Base-by-base conservation (phyloP, 2,797 vertebrate species). In the Sebastes diaconus region DNA sequence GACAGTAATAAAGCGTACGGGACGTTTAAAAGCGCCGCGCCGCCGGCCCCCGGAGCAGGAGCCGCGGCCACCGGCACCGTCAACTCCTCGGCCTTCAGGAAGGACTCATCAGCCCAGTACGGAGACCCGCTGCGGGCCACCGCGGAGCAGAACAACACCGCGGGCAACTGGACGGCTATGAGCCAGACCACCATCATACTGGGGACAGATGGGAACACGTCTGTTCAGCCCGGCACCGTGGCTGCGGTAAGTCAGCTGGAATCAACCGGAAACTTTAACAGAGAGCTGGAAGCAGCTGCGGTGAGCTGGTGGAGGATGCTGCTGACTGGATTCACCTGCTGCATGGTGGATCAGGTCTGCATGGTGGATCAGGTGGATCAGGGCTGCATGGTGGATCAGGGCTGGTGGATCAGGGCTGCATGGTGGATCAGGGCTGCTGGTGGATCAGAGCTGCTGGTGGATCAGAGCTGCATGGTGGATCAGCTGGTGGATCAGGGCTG, bases 121-220 rank as follows among this genome's bases (percentile, higher is more conserved):
- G 73, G 93, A 63, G 94, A 95, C 94, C 65, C 89, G 65, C 95
- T 96, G 18, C 96, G 95, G 93, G 94, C 95, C 93, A 92, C 94
- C 0, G 82, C 95, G 78, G 97, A 98, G 92, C 96, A 94, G 86
- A 99, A 98, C 95, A 97, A 95, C 81, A 89, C 96, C 89, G 93
- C 94, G 54, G 93, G 95, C 67, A 95, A 96, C 93, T 99, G 98
- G 97, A 95, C 95, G 79, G 93, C 96, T 69, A 95, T 99, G 97
- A 97, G 96, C 95, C 97, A 97, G 93, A 99, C 98, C 81, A 98
- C 98, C 61, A 98, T 99, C 93, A 96, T 99, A 25, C 93, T 99
- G 94, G 97, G 97, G 77, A 94, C 97, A 67, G 98, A 99, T 91
- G 98, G 98, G 69, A 98, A 96, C 96, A 97, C 97, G 63, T 97